Conservation (phyloP, 2,113 vertebrate species). For the Neopipo cinnamomea region DNA sequence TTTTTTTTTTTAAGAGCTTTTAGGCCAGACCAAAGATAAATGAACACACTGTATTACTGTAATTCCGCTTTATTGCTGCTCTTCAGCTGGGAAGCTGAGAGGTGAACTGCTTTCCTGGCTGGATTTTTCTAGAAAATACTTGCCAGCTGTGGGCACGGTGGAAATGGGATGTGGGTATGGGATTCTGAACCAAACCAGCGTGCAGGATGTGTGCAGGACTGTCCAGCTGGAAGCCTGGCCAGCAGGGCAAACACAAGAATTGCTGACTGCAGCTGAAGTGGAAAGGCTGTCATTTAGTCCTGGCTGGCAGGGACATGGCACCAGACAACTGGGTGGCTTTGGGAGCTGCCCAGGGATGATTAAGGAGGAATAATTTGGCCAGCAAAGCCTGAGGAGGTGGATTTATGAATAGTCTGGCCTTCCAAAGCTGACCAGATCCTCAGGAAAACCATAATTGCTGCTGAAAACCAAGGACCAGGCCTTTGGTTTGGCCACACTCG, state of each 20-base stretch:
- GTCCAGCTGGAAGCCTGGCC: neutral
- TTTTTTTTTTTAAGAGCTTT: neutral
- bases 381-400: neutral
- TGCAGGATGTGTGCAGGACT: neutral
- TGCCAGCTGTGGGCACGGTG: neutral
- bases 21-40: neutral
- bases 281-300: neutral
- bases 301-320: neutral
- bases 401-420: neutral
- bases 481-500: neutral
- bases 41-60: neutral
- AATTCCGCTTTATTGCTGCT: neutral
- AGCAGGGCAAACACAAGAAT: neutral
- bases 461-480: neutral
- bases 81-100: neutral
- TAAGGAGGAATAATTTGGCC: neutral
- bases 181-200: neutral
- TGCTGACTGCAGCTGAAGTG: neutral
- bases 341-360: neutral
- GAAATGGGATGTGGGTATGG: neutral
- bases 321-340: neutral
- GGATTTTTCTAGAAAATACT: neutral
- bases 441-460: slow-evolving; percentile 21
- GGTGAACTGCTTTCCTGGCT: neutral
- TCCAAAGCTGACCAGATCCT: neutral